These are phyloP conservation scores for Danio albolineatus DNA, from an alignment of 2,797 vertebrate genomes.

Conservation along the genomic window DNA sequence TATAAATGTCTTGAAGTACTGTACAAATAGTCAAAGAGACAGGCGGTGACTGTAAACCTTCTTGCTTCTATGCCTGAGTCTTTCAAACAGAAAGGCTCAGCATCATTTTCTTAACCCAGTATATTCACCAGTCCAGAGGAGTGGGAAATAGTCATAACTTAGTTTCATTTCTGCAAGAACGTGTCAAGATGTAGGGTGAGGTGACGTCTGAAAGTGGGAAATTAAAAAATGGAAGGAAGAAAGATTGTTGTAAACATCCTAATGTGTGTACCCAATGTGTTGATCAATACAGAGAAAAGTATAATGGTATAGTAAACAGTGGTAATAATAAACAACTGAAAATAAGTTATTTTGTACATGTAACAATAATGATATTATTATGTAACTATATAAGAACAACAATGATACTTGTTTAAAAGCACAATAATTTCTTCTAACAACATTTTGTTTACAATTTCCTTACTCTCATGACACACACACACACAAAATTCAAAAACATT, in stretches of 20 bases:
- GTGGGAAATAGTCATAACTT: conserved; percentile 2
- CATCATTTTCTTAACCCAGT: neutral
- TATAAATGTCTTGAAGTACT: conserved; percentile 24
- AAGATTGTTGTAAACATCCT: too few species aligned
- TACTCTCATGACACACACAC: too few species aligned
- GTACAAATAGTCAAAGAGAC: conserved; percentile 30
- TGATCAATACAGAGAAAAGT: neutral
- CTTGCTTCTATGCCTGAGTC: conserved; percentile 14
- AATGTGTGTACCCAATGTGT: neutral
- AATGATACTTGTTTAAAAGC: too few species aligned
- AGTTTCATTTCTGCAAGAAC: neutral
- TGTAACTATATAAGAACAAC: too few species aligned
- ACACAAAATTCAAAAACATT: too few species aligned
- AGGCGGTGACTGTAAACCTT: neutral
- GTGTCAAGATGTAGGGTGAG: neutral
- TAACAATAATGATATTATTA: too few species aligned
- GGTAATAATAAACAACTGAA: neutral
- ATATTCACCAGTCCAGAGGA: neutral
- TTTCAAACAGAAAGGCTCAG: conserved; percentile 23
- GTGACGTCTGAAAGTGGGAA: too few species aligned
- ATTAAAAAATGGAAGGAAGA: too few species aligned
- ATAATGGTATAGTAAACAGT: neutral
- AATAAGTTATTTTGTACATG: too few species aligned
- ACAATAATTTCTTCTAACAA: too few species aligned
- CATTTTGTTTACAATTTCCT: too few species aligned